Base-by-base conservation (phyloP, 1,140 invertebrate genomes). In the Nephila pilipes region DNA sequence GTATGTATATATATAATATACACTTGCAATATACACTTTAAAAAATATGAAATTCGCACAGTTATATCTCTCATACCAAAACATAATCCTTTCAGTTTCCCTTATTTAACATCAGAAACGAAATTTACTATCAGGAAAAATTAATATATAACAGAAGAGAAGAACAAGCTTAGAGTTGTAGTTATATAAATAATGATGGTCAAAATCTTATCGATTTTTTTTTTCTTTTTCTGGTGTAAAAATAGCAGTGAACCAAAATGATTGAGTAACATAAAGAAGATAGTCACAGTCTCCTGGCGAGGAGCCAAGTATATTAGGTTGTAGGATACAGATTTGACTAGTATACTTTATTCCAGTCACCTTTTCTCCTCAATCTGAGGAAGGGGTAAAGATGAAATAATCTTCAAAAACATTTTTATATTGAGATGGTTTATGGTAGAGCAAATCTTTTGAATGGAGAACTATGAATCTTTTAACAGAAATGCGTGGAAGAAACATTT, bases 161-260 rank as follows among this genome's bases (percentile, higher is more conserved):
- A 22, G 32, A 75, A 20, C 2, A 36, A 14, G 3, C 69, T 32
- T 1, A 12, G 16, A 29, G 36, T 14, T 18, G 16, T 36, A 2
- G 29, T 75, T 75, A 75, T 36, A 75, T 75, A 75, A 32, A 75
- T 75, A 75, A 75, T 18, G 12, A 0, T 25, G 14, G 14, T 18
- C 14, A 75, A 75, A 36, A 32, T 75, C 16, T 32, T 36, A 75
- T 75, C 69, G 69, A 75, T 75, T 32, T 14, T 75, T 69, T 69
- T 69, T 4, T 75, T 75, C 58, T 75, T 32, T 75, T 2, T 10
- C 65, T 1, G 65, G 29, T 36, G 36, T 20, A 75, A 75, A 75
- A 75, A 75, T 75, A 75, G 69, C 29, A 29, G 32, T 75, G 69
- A 75, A 36, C 63, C 32, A 36, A 75, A 75, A 75, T 75, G 69